Percentiles rank a stretch among this genome's conserved stretches.
These are phyloP conservation scores for Pammene fasciana DNA, from an alignment of 2,888 invertebrate genomes.

Conservation along the genomic window DNA sequence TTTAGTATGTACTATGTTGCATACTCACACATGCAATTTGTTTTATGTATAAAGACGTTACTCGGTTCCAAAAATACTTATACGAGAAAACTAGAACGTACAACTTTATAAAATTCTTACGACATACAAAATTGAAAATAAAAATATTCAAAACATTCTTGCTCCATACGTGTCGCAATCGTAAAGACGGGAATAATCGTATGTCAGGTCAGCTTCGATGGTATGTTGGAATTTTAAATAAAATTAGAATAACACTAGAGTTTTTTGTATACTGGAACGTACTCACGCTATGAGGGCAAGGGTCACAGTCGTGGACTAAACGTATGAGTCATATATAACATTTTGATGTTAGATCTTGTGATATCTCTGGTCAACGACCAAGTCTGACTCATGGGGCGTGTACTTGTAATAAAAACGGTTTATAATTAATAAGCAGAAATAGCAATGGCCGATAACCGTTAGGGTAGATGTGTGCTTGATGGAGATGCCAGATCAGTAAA, in stretches of 20 bases:
- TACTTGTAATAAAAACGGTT: not conserved
- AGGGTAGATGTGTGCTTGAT: too few relatives aligned
- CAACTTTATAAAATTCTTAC: conserved; percentile 8
- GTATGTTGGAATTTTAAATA: conserved; percentile 20
- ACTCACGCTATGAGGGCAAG: conserved; percentile 33
- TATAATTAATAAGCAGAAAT: not conserved
- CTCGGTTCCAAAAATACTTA: conserved; percentile 1
- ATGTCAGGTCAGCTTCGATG: conserved; percentile 5
- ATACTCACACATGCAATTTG: not conserved
- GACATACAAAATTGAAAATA: conserved; percentile 15
- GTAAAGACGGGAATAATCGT: conserved; percentile 18
- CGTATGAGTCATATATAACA: conserved; percentile 30
- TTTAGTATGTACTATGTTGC: not conserved
- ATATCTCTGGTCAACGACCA: conserved; percentile 28
- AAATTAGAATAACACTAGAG: conserved; percentile 21
- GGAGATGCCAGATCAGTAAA: too few relatives aligned
- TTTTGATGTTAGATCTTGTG: conserved; percentile 33
- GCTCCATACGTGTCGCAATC: conserved; percentile 26
- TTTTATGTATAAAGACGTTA: not conserved
- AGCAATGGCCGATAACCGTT: too few relatives aligned
- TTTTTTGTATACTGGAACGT: conserved; percentile 19
- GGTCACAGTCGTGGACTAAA: conserved; percentile 35
- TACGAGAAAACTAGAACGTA: not conserved
- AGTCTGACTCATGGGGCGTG: conserved; percentile 10
- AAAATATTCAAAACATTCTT: conserved; percentile 28